Evolutionary conservation across 2,888 invertebrate species (phyloP).

Genomic region (Lathronympha strigana): DNA sequence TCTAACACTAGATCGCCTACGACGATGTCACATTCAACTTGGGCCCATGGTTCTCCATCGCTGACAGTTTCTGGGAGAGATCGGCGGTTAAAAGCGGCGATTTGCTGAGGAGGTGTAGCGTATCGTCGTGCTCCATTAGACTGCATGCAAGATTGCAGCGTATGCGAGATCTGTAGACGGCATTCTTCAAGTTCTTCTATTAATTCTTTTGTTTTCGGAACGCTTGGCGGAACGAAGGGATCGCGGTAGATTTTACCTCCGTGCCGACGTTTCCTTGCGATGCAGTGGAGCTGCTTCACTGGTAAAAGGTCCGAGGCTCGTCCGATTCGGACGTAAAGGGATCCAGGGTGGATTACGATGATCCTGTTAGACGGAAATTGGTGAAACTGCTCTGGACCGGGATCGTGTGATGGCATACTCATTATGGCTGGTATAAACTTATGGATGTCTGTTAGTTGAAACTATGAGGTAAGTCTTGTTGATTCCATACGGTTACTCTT

Average conservation of each 20-base stretch:
- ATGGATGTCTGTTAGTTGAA: not conserved
- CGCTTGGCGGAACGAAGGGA: conserved; percentile 86
- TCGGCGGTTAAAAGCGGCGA: conserved; percentile 93
- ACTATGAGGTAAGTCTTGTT: not conserved
- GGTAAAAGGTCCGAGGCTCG: conserved; percentile 96
- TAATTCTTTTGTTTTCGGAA: conserved; percentile 87
- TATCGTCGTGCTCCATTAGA: conserved; percentile 92
- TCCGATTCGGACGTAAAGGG: conserved; percentile 94
- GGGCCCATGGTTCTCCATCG: conserved; percentile 85
- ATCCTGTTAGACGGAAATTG: conserved; percentile 91
- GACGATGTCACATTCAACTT: conserved; percentile 86
- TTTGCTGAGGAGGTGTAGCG: conserved; percentile 95
- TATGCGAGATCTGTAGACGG: conserved; percentile 91
- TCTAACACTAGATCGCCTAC: conserved; percentile 91
- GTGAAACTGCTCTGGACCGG: conserved; percentile 78
- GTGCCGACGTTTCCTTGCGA: conserved; percentile 87
- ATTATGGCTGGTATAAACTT: conserved; percentile 50
- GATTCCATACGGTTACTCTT: not conserved
- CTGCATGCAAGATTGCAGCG: conserved; percentile 93
- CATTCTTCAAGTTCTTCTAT: conserved; percentile 93
- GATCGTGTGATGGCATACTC: conserved; percentile 71
- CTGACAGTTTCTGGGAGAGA: conserved; percentile 88
- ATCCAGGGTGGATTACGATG: conserved; percentile 98
- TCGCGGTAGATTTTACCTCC: conserved; percentile 85
- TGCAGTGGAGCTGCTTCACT: conserved; percentile 92